Evolutionary conservation across 2,888 invertebrate species (phyloP).

Genomic region (Acrocyrtus sp.): DNA sequence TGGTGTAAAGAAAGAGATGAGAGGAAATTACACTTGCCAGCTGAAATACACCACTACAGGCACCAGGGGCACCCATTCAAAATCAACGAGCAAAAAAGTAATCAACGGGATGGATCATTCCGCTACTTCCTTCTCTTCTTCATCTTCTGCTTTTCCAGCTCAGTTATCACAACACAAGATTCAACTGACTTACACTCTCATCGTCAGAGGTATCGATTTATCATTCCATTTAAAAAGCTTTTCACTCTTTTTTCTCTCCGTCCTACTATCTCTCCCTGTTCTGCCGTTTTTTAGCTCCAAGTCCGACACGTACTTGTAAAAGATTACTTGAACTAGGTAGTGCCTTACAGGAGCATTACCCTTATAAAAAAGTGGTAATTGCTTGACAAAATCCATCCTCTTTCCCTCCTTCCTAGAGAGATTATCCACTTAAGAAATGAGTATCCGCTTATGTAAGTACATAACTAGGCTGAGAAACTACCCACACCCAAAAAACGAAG

Average conservation of each 20-base stretch:
- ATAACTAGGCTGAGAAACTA: no score
- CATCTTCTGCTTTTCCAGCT: constrained; percentile 27
- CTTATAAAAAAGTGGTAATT: constrained; percentile 37
- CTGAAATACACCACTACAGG: constrained; percentile 36
- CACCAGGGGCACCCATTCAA: constrained; percentile 44
- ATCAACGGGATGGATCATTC: constrained; percentile 59
- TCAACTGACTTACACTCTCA: constrained; percentile 58
- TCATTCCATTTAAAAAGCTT: constrained; percentile 53
- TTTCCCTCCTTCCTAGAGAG: constrained; percentile 9
- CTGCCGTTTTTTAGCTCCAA: no score
- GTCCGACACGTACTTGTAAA: constrained; percentile 14
- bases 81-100: constrained; percentile 52
- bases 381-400: constrained; percentile 14
- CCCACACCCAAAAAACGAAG: no score
- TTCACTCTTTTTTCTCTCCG: no score
- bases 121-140: constrained; percentile 34
- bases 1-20: constrained; percentile 54
- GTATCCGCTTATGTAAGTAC: background rate
- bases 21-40: constrained; percentile 62
- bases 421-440: constrained; percentile 41
- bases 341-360: no score
- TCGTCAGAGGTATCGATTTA: constrained; percentile 61
- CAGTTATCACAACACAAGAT: constrained; percentile 40
- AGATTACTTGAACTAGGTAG: constrained; percentile 11
- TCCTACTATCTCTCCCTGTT: no score